Base-by-base conservation (phyloP, 2,797 vertebrate genomes). In the Melanitta fusca region DNA sequence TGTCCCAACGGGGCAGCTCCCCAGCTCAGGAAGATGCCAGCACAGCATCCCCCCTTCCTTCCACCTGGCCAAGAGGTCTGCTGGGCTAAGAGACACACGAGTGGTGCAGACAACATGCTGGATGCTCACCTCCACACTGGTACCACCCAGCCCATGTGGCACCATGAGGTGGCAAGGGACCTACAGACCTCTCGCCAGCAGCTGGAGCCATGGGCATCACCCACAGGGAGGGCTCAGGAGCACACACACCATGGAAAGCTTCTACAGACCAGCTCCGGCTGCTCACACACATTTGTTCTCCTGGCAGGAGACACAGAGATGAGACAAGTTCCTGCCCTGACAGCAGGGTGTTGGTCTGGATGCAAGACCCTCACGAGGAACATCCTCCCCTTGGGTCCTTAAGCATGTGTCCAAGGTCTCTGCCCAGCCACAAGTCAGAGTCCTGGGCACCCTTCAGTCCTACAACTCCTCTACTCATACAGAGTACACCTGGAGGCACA, bases 371-470 rank as follows among this genome's bases (percentile, higher is more conserved):
- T 85, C 61, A 34, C 4, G 11, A 80, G 36, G 27, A 45, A 65
- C 0, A 0, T 20, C 38, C 49, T 49, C 38, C 47, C 16, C 19
- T 71, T 43, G 34, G 16, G 53, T 36, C 53, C 69, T 66, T 18
- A 39, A 45, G 21, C 34, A 41, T 25, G 4, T 30, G 16, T 24
- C 51, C 69, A 71, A 71, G 15, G 13, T 38, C 30, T 11, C 65
- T 43, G 34, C 21, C 53, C 45, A 10, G 4, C 19, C 32, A n/a
- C 10, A 51, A 1, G 0, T 8, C 0, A 32, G 1, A 57, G 13
- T 38, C 58, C 66, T 8, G 17, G 10, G 22, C 20, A 53, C 45
- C 56, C 30, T 47, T 30, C 43, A 38, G 80, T 13, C 21, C 54
- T 8, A 0, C 9, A 28, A 45, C 51, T 54, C 49, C 54, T 64